A percentile compares a stretch with the other conserved stretches of the same genome.
Conservation (phyloP, 2,113 vertebrate genomes). For the Pelodiscus sinensis region DNA sequence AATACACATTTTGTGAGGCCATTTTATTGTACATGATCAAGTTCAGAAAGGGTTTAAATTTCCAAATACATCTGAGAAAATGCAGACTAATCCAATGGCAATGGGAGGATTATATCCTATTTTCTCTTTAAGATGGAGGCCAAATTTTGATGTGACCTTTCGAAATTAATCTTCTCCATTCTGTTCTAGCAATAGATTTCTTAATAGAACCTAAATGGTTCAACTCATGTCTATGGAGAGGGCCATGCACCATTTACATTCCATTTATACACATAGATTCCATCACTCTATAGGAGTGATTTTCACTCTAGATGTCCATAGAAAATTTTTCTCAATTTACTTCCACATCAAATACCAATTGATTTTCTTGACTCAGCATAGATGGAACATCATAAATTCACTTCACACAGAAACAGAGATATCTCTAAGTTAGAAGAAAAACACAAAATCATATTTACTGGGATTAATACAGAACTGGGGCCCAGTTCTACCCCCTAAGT, state of each 20-base stretch:
- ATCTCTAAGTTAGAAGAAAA: not conserved
- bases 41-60: not conserved
- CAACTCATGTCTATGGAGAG: not conserved
- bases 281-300: not conserved
- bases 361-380: not conserved
- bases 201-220: not conserved
- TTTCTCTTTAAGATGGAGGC: not conserved
- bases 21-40: not conserved
- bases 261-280: not conserved
- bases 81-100: not conserved
- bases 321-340: not conserved
- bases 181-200: not conserved
- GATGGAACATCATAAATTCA: not conserved
- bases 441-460: not conserved
- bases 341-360: not conserved
- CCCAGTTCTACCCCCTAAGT: not conserved
- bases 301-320: not conserved
- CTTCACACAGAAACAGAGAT: not conserved
- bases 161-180: not conserved
- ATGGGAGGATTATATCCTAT: not conserved
- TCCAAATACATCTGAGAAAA: not conserved
- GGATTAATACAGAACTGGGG: not conserved
- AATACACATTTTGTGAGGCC: not conserved
- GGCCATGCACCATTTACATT: not conserved
- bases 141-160: not conserved